Percentiles rank a stretch among this genome's conserved stretches.
Conservation (phyloP, 2,113 vertebrate species). For the Neoarius graeffei region DNA sequence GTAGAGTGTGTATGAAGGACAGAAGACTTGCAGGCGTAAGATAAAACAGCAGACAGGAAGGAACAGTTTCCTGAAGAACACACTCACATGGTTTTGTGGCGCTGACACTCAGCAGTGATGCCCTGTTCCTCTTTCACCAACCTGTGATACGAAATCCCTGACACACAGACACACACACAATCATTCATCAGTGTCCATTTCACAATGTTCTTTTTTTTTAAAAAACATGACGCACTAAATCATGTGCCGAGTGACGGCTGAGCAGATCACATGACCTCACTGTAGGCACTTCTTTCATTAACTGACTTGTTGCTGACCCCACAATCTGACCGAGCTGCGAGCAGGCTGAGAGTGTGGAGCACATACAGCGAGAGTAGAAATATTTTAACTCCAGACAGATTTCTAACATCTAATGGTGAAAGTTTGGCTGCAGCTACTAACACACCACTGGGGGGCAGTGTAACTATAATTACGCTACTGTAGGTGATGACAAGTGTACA, state of each 20-base stretch:
- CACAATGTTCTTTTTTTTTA: slow-evolving; percentile 1
- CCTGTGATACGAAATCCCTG: slow-evolving; percentile 92
- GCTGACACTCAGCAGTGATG: slow-evolving; percentile 69
- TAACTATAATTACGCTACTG: background rate
- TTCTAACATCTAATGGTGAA: background rate
- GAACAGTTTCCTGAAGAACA: slow-evolving; percentile 50
- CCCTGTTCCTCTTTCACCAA: slow-evolving; percentile 91
- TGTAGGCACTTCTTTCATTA: background rate
- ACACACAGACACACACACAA: slow-evolving; percentile 25
- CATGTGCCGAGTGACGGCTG: background rate
- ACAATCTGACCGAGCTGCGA: background rate
- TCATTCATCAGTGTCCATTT: background rate
- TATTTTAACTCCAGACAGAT: background rate
- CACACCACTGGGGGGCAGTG: slow-evolving; percentile 54
- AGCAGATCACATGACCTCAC: background rate
- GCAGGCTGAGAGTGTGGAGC: background rate
- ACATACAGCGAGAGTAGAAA: background rate
- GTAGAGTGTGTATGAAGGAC: background rate
- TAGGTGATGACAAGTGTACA: no score
- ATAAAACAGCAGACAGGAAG: slow-evolving; percentile 42
- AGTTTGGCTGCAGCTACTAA: slow-evolving; percentile 38
- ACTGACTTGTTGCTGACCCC: background rate
- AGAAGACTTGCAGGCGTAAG: slow-evolving; percentile 2
- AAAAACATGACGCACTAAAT: background rate
- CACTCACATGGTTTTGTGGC: slow-evolving; percentile 85